These are phyloP conservation scores for Drosophila diplacantha DNA, from an alignment of 2,888 invertebrate genomes.

Conservation along the genomic window DNA sequence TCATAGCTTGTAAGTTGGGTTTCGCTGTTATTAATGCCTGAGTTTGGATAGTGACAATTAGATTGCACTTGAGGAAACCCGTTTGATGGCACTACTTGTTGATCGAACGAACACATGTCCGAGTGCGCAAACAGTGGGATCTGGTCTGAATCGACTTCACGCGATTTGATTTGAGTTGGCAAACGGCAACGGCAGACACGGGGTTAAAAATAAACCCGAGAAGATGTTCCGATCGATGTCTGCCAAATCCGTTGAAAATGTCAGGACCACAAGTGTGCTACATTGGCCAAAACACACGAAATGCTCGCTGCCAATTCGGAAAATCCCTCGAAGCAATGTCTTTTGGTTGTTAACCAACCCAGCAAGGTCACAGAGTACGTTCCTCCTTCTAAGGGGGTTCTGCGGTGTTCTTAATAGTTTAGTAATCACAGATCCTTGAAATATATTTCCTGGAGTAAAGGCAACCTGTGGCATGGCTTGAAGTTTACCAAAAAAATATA, in stretches of 20 bases:
- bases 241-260: constrained; percentile 56
- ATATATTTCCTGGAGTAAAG: constrained; percentile 46
- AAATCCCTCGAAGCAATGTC: constrained; percentile 15
- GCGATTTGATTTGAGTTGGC: constrained; percentile 19
- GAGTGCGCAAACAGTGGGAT: constrained; percentile 11
- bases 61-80: constrained; percentile 22
- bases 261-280: constrained; percentile 57
- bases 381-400: neutral
- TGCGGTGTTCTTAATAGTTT: neutral
- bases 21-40: constrained; percentile 15
- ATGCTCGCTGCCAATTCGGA: constrained; percentile 34
- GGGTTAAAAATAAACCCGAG: constrained; percentile 56
- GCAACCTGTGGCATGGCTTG: constrained; percentile 58
- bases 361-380: constrained; percentile 29
- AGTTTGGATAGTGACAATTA: constrained; percentile 20
- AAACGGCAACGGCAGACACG: constrained; percentile 18
- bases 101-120: constrained; percentile 21
- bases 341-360: constrained; percentile 32
- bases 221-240: constrained; percentile 55
- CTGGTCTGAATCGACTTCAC: constrained; percentile 7
- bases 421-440: neutral
- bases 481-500: constrained; percentile 7
- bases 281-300: constrained; percentile 40
- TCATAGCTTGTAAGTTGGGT: constrained; percentile 18
- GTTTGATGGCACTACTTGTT: constrained; percentile 13